Base-by-base conservation (phyloP, 2,888 invertebrate genomes). In the Lydus trimaculatus region DNA sequence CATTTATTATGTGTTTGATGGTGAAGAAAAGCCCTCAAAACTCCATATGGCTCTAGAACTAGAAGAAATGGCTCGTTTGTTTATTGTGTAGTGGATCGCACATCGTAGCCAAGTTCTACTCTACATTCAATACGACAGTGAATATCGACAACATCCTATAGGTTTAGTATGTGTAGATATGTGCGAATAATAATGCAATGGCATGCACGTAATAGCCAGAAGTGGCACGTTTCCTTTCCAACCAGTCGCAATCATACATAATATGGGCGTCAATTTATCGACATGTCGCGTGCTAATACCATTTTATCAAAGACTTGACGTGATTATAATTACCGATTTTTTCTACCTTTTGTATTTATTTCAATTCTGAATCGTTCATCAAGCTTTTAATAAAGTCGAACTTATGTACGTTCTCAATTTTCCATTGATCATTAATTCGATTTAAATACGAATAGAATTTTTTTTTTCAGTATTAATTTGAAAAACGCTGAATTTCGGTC, bases 131-230 rank as follows among this genome's bases (percentile, higher is more conserved):
- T 28, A 33, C 7, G 8, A 33, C 9, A 33, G 8, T 33, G 39
- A 15, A 39, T 39, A 39, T 39, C 15, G 15, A 15, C 15, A 11
- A 15, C 39, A 39, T n/a, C 39, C 15, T 15, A n/a, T 39, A 39
- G 28, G 2, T 28, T 28, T 2, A 4, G 31, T 31, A 7, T 31
- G 31, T 31, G 31, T 6, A 15, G 59, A 31, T 61, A 43, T 58
- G 67, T 67, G 67, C 68, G 31, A 65, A 69, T 69, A 62, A 65
- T 65, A 65, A 52, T 48, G 48, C 64, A 23, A 69, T 69, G 69
- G 66, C 69, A 69, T 69, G 69, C 69, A 69, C 69, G 69, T 69
- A 69, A 69, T 69, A 48, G 39, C 63, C 64, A 61, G 62, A 61
- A 66, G 63, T 69, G 63, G 60, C 66, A 69, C 66, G 69, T 69